Evolutionary conservation across 2,113 vertebrate genomes (phyloP), one percentile per base, ranked within the genome.

Genomic region (Psephotus haematonotus): DNA sequence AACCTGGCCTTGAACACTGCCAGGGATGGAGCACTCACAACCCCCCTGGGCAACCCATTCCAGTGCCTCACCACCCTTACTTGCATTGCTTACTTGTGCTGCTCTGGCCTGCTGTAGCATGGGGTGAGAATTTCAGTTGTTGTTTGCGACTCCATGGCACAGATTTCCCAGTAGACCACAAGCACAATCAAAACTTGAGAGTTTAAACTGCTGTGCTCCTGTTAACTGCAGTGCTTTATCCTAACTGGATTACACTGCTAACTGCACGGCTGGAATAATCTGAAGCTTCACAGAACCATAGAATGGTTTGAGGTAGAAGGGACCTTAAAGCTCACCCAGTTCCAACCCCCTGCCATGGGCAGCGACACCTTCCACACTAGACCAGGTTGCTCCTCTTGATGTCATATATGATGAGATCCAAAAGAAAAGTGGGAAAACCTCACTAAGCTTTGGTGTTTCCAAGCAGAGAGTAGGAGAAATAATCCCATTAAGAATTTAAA

Each of bases 331-430:
- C 7, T 27, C 13, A 33, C 4, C 15, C 27, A 8, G 11, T 17
- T 75, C 4, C 10, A 68, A 5, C 7, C 31, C 10, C 5, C 9
- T 43, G 31, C 68, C 41, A 11, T 28, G 41, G 46, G 3, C 53
- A 81, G 62, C 25, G 10, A 14, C 41, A 28, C 13, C 22, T 76
- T 28, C 31, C 47, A 5, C 31, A 5, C 31, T 16, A 1, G 0
- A 1, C 2, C 1, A 69, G 47, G 11, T 1, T 33, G 55, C 9
- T 55, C 27, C 29, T 79, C 70, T 9, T 39, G 28, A n/a, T 44
- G 49, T 16, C 19, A 1, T 5, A 5, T 0, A 35, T 29, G 28
- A 25, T 0, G 5, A 65, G 44, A 37, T 10, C 20, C 0, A 0
- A 11, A 35, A 44, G 31, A 43, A 53, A 60, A 77, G 1, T 1